Evolutionary conservation across 1,140 invertebrate species (phyloP), one percentile per base, ranked within the genome.

Genomic region (Chironomus tepperi): DNA sequence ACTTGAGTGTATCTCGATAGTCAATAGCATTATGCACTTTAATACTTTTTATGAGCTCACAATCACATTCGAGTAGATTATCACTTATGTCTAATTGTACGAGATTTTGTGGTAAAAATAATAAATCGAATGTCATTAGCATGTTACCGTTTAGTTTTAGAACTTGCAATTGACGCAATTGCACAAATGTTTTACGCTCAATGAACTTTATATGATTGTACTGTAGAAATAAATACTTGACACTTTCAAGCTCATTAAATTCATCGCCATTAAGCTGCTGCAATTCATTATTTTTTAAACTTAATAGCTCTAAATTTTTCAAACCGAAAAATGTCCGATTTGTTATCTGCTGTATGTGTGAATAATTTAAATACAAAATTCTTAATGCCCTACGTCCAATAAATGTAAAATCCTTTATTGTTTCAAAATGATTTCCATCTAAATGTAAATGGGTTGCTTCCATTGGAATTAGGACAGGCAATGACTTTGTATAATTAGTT

Each of bases 251-350:
- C 7, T 88, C 88, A 77, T 86, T 83, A 77, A 97, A 95, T 83
- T 97, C 94, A 81, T 90, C 91, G 18, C 94, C 94, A 77, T 91
- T 87, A 5, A 97, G 83, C 57, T 87, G 86, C n/a, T 84, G 87
- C 73, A 97, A 81, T 76, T 86, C 86, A 80, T 97, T 97, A 79
- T 91, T 86, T 79, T 95, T 90, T 70, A 96, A 83, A 79, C 95
- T 91, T n/a, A 97, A 83, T 12, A 92, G 85, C 84, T 93, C 89
- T 72, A 97, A 83, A 77, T 93, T 90, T 77, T 89, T 87, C 16
- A 97, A 83, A 0, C 94, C 94, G 79, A 95, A 94, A 83, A 97
- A 96, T 24, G 93, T 95, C 78, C 93, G 86, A 80, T 96, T 97
- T 79, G 94, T 91, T 76, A 97, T 90, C 6, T 86, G 85, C 82